Conservation (phyloP, 2,888 invertebrate species). For the Brassicogethes aeneus region DNA sequence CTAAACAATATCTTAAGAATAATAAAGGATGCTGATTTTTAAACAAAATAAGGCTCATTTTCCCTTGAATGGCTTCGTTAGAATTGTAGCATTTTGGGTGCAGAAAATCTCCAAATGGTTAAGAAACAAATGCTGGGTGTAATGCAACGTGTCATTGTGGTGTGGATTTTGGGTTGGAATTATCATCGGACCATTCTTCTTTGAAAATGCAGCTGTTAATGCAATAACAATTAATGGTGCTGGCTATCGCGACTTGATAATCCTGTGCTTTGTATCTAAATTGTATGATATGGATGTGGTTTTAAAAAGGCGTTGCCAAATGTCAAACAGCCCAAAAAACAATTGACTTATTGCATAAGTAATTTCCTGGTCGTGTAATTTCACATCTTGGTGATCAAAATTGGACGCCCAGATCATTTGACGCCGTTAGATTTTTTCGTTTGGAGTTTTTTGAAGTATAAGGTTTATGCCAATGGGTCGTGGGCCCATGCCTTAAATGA, state of each 20-base stretch:
- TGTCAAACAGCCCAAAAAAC: slow-evolving; percentile 23
- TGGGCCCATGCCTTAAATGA: slow-evolving; percentile 1
- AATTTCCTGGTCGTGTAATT: slow-evolving; percentile 7
- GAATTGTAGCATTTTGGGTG: slow-evolving; percentile 27
- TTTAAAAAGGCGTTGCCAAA: slow-evolving; percentile 24
- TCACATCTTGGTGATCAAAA: slow-evolving; percentile 7
- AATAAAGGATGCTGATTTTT: no score
- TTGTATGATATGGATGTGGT: slow-evolving; percentile 13
- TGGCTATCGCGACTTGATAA: slow-evolving; percentile 25
- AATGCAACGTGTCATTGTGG: slow-evolving; percentile 29
- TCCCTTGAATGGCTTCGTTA: slow-evolving; percentile 26
- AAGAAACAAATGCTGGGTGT: slow-evolving; percentile 26
- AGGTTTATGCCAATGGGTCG: slow-evolving; percentile 1
- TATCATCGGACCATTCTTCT: slow-evolving; percentile 31
- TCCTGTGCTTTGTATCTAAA: slow-evolving; percentile 21
- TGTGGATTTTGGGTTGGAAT: slow-evolving; percentile 32
- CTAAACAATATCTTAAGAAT: no score
- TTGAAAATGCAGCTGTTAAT: slow-evolving; percentile 27
- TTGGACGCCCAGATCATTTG: slow-evolving; percentile 3
- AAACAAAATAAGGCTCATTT: slow-evolving; percentile 28
- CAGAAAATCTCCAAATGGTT: slow-evolving; percentile 22
- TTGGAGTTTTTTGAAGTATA: slow-evolving; percentile 2
- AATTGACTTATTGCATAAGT: slow-evolving; percentile 20
- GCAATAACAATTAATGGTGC: slow-evolving; percentile 28
- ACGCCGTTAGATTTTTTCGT: no score